Evolutionary conservation across 2,797 vertebrate genomes (phyloP).

Genomic region (Alca torda): DNA sequence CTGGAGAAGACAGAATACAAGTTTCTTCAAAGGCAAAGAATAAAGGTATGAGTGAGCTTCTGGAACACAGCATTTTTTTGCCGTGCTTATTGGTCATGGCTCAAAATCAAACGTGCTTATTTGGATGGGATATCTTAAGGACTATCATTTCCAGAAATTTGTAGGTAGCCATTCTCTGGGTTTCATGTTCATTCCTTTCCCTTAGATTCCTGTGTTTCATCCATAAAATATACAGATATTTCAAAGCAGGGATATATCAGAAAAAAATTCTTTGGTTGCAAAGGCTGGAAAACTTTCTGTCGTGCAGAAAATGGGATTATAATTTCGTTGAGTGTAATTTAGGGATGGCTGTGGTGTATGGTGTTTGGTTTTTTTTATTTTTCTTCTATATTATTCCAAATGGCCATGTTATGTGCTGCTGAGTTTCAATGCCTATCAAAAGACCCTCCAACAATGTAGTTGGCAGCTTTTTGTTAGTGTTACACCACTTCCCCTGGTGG

Average conservation of each 20-base stretch:
- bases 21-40: background rate
- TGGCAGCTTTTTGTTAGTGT: background rate
- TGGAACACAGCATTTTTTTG: background rate
- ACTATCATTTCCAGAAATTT: background rate
- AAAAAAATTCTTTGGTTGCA: background rate
- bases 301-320: background rate
- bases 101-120: background rate
- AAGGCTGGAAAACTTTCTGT: background rate
- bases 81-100: background rate
- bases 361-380: background rate
- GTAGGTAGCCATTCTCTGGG: background rate
- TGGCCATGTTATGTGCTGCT: rapidly evolving
- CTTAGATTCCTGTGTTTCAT: background rate
- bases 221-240: background rate
- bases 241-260: background rate
- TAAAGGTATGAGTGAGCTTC: background rate
- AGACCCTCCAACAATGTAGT: background rate
- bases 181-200: background rate
- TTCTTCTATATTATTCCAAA: background rate
- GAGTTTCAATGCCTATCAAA: background rate
- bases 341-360: background rate
- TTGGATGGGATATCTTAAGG: background rate
- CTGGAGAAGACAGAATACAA: background rate
- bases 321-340: background rate
- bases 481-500: background rate